A percentile compares a stretch with the other conserved stretches of the same genome.
Conservation (phyloP, 2,113 vertebrate genomes). For the Merops nubicus region DNA sequence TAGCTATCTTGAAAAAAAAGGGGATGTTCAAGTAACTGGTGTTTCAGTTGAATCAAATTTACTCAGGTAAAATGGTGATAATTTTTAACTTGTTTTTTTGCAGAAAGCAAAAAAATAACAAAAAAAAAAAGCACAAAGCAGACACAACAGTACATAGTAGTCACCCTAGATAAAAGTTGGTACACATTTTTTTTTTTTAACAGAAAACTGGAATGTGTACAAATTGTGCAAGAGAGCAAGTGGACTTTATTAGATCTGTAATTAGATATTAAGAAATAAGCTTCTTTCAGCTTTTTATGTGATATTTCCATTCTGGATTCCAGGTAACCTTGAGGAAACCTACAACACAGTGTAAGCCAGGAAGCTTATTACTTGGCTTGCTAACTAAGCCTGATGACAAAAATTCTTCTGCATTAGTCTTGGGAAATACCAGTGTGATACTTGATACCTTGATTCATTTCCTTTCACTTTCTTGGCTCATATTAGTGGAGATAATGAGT, state of each 20-base stretch:
- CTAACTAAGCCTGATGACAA: neutral
- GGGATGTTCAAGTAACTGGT: neutral
- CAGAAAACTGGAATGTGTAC: neutral
- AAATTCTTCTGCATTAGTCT: neutral
- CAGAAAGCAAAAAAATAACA: too few species aligned
- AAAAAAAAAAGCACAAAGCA: neutral
- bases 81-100: neutral
- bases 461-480: neutral
- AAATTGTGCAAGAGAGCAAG: neutral
- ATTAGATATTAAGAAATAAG: neutral
- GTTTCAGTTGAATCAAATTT: neutral
- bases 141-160: fast-evolving
- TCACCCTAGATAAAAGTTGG: neutral
- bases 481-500: neutral
- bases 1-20: neutral
- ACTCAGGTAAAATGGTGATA: neutral
- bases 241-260: neutral
- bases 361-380: neutral
- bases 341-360: neutral
- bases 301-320: neutral
- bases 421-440: neutral
- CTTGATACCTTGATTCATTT: conserved; percentile 13
- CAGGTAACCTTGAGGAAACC: neutral
- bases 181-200: neutral
- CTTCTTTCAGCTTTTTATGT: neutral